These are phyloP conservation scores for Cryptoblepharus egeriae DNA, from an alignment of 2,797 vertebrate genomes.

Conservation along the genomic window DNA sequence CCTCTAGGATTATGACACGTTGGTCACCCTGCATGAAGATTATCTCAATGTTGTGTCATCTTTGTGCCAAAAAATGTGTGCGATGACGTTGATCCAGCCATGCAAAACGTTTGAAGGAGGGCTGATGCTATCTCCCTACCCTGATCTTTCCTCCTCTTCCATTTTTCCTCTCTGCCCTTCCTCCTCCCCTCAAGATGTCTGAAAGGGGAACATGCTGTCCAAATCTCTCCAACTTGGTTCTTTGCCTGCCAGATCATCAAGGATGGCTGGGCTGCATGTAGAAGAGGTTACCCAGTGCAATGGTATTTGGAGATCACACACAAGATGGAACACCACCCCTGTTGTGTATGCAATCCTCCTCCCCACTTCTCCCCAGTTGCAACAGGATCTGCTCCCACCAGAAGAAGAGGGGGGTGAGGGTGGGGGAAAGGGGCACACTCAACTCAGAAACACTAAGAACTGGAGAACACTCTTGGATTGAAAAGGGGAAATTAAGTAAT, in stretches of 20 bases:
- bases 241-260: constrained; percentile 4
- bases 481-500: no score
- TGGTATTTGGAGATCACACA: constrained; percentile 33
- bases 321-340: background rate
- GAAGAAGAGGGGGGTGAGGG: background rate
- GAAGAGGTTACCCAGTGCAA: constrained; percentile 37
- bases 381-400: constrained; percentile 31
- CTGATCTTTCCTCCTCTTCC: constrained; percentile 17
- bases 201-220: constrained; percentile 29
- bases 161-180: constrained; percentile 5
- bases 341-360: constrained; percentile 11
- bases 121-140: constrained; percentile 24
- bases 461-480: no score
- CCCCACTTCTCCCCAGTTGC: constrained; percentile 45
- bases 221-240: background rate
- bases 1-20: no score
- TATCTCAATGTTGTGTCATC: constrained; percentile 1
- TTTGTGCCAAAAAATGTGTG: constrained; percentile 35
- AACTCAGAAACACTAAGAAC: constrained; percentile 39
- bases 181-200: constrained; percentile 8
- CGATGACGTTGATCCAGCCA: constrained; percentile 53
- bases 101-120: constrained; percentile 50
- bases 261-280: constrained; percentile 26
- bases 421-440: background rate
- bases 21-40: no score